Percentiles rank a stretch among this genome's conserved stretches.
phyloP scores from a whole-genome alignment of 1,140 invertebrate species.

The Aphaenogaster floridana region DNA sequence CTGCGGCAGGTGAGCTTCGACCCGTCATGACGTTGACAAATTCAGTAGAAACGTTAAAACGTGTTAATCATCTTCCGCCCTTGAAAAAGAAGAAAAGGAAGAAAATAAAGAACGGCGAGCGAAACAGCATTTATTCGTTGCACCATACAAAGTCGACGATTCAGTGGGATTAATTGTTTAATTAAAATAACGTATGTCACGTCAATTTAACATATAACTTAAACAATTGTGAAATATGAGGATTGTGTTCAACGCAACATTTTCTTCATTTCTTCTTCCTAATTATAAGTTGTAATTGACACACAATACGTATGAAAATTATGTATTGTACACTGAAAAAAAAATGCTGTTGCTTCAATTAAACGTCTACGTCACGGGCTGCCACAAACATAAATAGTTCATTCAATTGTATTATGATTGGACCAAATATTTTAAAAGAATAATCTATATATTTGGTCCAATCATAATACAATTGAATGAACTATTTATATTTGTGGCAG shows the following conservation, averaged over 20 bases:
- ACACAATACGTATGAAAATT: not conserved
- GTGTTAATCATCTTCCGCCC: conserved; percentile 22
- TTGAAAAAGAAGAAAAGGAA: not conserved
- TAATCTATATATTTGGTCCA: too few relatives aligned
- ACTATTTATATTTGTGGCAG: too few relatives aligned
- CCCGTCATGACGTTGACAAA: conserved; percentile 74
- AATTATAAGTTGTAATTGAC: conserved; percentile 4
- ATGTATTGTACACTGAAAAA: not conserved
- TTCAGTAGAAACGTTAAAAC: conserved; percentile 63
- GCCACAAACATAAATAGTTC: too few relatives aligned
- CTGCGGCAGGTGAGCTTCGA: conserved; percentile 80
- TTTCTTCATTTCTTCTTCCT: not conserved
- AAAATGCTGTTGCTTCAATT: too few relatives aligned
- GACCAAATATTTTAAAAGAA: too few relatives aligned
- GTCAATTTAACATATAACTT: not conserved
- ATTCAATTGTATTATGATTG: too few relatives aligned
- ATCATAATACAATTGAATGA: too few relatives aligned
- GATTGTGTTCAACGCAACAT: not conserved
- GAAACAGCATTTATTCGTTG: not conserved
- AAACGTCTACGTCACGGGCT: too few relatives aligned
- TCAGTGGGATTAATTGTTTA: not conserved
- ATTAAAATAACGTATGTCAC: not conserved
- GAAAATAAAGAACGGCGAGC: not conserved
- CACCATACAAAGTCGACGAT: too few relatives aligned
- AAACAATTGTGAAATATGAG: not conserved